These are phyloP conservation scores for Thereva nobilitata DNA, from an alignment of 2,888 invertebrate species.

Conservation along the genomic window DNA sequence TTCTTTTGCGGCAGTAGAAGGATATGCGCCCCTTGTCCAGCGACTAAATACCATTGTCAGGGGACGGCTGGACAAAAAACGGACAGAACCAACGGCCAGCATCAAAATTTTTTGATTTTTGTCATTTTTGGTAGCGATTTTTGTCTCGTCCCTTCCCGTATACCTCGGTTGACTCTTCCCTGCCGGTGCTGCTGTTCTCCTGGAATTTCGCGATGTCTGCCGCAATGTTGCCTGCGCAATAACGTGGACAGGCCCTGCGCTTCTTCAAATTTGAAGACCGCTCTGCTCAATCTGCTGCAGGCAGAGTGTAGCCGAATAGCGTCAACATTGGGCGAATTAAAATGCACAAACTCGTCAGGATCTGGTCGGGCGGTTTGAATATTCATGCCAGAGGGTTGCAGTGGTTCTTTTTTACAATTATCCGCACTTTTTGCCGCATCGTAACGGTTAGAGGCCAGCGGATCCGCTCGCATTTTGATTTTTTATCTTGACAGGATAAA, in stretches of 20 bases:
- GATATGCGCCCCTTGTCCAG: slow-evolving; percentile 29
- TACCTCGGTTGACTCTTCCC: background rate
- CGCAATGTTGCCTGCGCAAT: slow-evolving; percentile 18
- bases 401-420: slow-evolving; percentile 6
- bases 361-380: slow-evolving; percentile 31
- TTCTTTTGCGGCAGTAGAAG: slow-evolving; percentile 8
- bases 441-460: slow-evolving; percentile 24
- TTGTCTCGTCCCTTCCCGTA: slow-evolving; percentile 21
- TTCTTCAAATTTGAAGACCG: slow-evolving; percentile 6
- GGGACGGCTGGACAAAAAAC: slow-evolving; percentile 15
- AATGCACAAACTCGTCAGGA: slow-evolving; percentile 34
- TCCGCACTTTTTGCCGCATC: slow-evolving; percentile 12
- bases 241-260: slow-evolving; percentile 13
- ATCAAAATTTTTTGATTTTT: slow-evolving; percentile 35
- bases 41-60: slow-evolving; percentile 23
- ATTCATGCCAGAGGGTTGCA: slow-evolving; percentile 24
- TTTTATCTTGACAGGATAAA: background rate
- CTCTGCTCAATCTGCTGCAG: slow-evolving; percentile 9
- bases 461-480: slow-evolving; percentile 30
- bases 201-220: slow-evolving; percentile 4
- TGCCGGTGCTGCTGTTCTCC: background rate
- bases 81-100: slow-evolving; percentile 20
- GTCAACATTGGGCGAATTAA: slow-evolving; percentile 26
- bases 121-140: slow-evolving; percentile 32
- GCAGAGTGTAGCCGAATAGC: slow-evolving; percentile 18